Evolutionary conservation across 2,888 invertebrate genomes (phyloP), one percentile per base, ranked within the genome.

Genomic region (Alviniconcha strummeri): DNA sequence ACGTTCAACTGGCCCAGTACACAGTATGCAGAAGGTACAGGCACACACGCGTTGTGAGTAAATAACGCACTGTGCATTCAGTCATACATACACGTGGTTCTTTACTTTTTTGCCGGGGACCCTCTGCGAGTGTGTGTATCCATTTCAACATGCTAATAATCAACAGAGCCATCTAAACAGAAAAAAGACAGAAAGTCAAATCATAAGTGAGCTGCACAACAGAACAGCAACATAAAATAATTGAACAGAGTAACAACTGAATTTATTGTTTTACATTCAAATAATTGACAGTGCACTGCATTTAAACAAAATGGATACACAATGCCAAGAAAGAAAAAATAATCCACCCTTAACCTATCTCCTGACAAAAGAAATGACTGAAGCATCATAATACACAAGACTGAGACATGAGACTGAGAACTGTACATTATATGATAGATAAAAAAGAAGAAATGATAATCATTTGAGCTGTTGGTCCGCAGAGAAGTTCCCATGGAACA

Each of bases 91-190:
- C 82, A 69, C 67, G 64, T 17, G 60, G n/a, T 52, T 76, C 64
- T 82, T 76, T 75, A 81, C 75, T 57, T 52, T 52, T 82, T 82
- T 82, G 77, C 64, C 71, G 13, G 69, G 56, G 82, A 76, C 76
- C 77, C 60, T 76, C 74, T 67, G 78, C 78, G 52, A 78, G 52
- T 77, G 82, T 67, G 69, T 77, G 82, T 74, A 57, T 82, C 67
- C 82, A 52, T 69, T 82, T 82, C 82, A 82, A 82, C 82, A 82
- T 69, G 82, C 77, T 82, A 82, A 82, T 82, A 82, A 52, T 82
- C 82, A 82, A 81, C 81, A 72, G 82, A 82, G 56, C 82, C 77
- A 82, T 82, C 82, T 77, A 82, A 82, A 77, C 60, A 55, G 57
- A 77, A 71, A 77, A 17, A 75, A 8, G 64, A 82, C 55, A 72